A percentile compares a stretch with the other conserved stretches of the same genome.
phyloP scores from a whole-genome alignment of 2,888 invertebrate genomes.

The Drosophila meridiana region DNA sequence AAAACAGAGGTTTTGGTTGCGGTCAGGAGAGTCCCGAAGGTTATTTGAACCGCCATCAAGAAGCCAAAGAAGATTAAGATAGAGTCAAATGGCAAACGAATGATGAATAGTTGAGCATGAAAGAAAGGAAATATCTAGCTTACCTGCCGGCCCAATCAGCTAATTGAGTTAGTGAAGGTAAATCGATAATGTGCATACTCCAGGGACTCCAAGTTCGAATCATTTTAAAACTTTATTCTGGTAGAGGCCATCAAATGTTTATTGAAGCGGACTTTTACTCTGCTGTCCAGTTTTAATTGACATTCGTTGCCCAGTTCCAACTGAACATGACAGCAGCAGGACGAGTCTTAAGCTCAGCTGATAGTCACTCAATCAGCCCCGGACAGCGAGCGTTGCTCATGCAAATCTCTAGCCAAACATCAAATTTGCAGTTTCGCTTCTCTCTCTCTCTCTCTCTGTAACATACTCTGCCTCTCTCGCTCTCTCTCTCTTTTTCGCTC shows the following conservation, averaged over 20 bases:
- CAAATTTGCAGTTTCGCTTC: slow-evolving; percentile 8
- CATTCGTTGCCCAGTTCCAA: slow-evolving; percentile 21
- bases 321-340: slow-evolving; percentile 18
- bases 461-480: not conserved
- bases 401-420: slow-evolving; percentile 63
- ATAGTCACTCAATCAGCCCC: slow-evolving; percentile 58
- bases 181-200: slow-evolving; percentile 3
- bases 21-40: slow-evolving; percentile 7
- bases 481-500: not conserved
- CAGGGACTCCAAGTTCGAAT: not conserved
- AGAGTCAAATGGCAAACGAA: slow-evolving; percentile 1
- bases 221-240: slow-evolving; percentile 13
- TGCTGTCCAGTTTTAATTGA: slow-evolving; percentile 21
- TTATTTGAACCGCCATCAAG: slow-evolving; percentile 5
- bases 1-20: slow-evolving; percentile 4
- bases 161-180: not conserved
- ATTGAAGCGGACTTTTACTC: not conserved
- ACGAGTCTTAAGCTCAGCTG: slow-evolving; percentile 13
- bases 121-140: not conserved
- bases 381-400: slow-evolving; percentile 61
- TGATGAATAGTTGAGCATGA: not conserved
- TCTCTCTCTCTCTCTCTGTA: not conserved
- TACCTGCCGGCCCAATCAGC: not conserved
- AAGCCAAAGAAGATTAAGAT: slow-evolving; percentile 19
- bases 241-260: not conserved